Conservation (phyloP, 2,797 vertebrate genomes). For the Xiphorhynchus erythropygius region DNA sequence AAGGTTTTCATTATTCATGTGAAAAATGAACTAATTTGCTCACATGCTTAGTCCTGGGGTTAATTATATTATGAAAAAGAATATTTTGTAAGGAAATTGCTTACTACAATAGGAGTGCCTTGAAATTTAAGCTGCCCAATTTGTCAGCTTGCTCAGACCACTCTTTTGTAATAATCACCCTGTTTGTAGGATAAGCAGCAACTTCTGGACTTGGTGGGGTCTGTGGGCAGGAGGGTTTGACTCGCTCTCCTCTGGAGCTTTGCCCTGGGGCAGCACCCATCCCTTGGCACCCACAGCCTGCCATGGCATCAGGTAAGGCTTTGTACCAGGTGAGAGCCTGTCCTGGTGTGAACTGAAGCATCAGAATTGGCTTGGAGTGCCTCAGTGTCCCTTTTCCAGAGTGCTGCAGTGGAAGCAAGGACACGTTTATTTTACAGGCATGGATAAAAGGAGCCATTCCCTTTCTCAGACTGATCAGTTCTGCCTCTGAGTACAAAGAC, state of each 20-base stretch:
- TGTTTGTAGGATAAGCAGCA: not conserved
- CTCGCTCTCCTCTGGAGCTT: accelerated
- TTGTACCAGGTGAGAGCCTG: not conserved
- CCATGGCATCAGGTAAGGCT: accelerated
- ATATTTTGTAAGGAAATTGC: not conserved
- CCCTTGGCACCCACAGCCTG: accelerated
- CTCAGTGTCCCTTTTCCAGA: not conserved
- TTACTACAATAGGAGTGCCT: not conserved
- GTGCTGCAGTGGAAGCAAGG: accelerated
- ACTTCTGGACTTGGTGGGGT: accelerated
- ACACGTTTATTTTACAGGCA: not conserved
- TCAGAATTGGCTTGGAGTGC: not conserved
- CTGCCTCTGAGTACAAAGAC: not conserved
- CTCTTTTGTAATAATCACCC: accelerated
- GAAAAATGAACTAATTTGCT: conserved; percentile 47
- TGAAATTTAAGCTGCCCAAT: conserved; percentile 18
- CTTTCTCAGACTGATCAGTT: not conserved
- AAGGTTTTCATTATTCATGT: conserved; percentile 9
- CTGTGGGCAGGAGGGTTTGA: not conserved
- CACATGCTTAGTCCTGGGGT: not conserved
- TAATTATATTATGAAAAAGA: conserved; percentile 49
- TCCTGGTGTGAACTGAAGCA: accelerated
- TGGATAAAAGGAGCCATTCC: accelerated
- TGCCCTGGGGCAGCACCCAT: accelerated
- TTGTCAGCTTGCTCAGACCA: not conserved